These are phyloP conservation scores for Syngnathus acus DNA, from an alignment of 2,797 vertebrate genomes.

Conservation along the genomic window DNA sequence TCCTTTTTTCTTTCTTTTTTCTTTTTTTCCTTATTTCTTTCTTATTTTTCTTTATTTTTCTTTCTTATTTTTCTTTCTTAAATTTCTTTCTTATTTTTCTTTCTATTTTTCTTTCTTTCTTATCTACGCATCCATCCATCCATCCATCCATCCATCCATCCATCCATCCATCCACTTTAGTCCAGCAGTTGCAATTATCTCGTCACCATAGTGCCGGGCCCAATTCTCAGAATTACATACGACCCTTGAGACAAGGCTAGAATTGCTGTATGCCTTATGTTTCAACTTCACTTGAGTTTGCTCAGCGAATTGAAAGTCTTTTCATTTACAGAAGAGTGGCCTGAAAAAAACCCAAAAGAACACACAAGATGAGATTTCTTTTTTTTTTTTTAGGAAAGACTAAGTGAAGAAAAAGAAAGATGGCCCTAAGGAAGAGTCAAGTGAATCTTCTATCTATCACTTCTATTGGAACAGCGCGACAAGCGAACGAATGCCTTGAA, in stretches of 20 bases:
- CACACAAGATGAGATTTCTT: neutral
- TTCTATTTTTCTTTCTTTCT: too few species aligned
- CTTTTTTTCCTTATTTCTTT: too few species aligned
- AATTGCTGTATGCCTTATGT: neutral
- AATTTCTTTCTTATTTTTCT: too few species aligned
- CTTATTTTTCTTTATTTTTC: too few species aligned
- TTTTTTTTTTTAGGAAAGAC: neutral
- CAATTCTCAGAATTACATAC: neutral
- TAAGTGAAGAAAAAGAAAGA: slow-evolving; percentile 14
- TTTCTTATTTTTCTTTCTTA: too few species aligned
- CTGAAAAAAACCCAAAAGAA: neutral
- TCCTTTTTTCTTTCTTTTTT: too few species aligned
- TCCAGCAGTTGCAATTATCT: neutral
- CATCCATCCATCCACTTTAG: neutral
- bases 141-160: too few species aligned
- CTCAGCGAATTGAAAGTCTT: slow-evolving; percentile 10
- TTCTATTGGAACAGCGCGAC: slow-evolving; percentile 47
- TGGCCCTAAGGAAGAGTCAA: slow-evolving; percentile 52
- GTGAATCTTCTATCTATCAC: slow-evolving; percentile 45
- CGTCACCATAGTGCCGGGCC: neutral
- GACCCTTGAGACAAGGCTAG: neutral
- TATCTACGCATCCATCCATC: neutral
- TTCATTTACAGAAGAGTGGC: slow-evolving; percentile 17
- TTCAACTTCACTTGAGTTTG: slow-evolving; percentile 8
- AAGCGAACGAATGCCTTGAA: slow-evolving; percentile 60